Conservation (phyloP, 1,140 invertebrate genomes). For the Neotoxoptera formosana region DNA sequence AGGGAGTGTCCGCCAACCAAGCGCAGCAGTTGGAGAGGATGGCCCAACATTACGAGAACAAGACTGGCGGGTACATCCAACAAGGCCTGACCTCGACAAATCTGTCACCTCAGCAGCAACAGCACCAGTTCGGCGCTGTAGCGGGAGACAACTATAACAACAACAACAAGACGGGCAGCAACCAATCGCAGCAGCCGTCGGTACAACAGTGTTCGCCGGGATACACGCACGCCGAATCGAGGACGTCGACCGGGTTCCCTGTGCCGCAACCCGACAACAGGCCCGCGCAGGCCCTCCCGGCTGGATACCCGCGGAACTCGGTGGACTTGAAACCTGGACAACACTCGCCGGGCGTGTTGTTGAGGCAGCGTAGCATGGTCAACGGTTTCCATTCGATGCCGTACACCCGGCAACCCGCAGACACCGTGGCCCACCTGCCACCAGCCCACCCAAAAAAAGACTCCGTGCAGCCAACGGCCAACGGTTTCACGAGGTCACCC, state of each 20-base stretch:
- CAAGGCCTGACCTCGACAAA: not conserved
- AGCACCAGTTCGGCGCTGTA: not conserved
- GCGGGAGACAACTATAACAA: not conserved
- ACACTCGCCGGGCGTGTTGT: not conserved
- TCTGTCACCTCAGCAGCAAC: not conserved
- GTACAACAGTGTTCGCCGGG: not conserved
- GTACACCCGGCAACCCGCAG: not conserved
- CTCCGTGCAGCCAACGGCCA: not conserved
- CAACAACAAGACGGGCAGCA: not conserved
- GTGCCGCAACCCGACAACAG: not conserved
- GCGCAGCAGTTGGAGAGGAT: constrained; percentile 42
- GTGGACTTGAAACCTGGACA: not conserved
- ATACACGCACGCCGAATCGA: not conserved
- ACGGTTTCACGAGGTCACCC: not conserved
- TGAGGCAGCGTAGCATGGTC: constrained; percentile 46
- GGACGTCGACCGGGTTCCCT: not conserved
- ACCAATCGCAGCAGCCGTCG: not conserved
- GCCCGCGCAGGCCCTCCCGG: not conserved
- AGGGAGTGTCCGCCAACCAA: constrained; percentile 39
- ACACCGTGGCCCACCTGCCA: constrained; percentile 24
- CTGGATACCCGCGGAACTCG: not conserved
- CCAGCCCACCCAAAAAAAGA: constrained; percentile 44
- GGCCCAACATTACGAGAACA: constrained; percentile 43
- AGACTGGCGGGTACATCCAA: constrained; percentile 27
- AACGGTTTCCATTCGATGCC: constrained; percentile 55